Conservation (phyloP, 2,888 invertebrate species). For the Nineta flava region DNA sequence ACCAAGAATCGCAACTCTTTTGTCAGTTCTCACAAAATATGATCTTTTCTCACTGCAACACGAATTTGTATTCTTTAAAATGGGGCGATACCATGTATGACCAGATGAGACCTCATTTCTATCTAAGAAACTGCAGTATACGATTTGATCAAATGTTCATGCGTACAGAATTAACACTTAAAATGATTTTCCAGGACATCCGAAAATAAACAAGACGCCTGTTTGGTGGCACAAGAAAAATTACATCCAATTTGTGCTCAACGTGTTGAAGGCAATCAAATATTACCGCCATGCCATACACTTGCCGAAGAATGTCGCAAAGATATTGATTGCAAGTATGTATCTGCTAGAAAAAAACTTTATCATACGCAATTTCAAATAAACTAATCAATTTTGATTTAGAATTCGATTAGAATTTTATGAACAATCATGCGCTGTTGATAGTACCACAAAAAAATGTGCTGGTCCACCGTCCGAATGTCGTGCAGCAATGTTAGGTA, state of each 20-base stretch:
- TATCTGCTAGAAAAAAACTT: neutral
- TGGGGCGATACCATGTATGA: no score
- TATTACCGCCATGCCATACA: slow-evolving; percentile 69
- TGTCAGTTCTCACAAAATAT: no score
- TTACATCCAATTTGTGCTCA: slow-evolving; percentile 82
- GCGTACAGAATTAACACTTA: neutral
- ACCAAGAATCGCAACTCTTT: no score
- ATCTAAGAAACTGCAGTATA: no score
- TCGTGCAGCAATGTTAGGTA: slow-evolving; percentile 69
- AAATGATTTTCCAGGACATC: slow-evolving; percentile 49
- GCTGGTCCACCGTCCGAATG: slow-evolving; percentile 76
- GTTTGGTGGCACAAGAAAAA: slow-evolving; percentile 78
- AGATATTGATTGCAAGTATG: slow-evolving; percentile 68
- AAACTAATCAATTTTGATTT: slow-evolving; percentile 12
- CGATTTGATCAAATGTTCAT: no score
- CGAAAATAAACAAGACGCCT: slow-evolving; percentile 70
- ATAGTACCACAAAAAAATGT: slow-evolving; percentile 77
- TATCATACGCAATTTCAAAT: neutral
- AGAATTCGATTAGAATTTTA: slow-evolving; percentile 72
- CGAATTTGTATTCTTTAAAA: no score
- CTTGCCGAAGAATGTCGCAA: slow-evolving; percentile 71
- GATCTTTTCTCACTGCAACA: no score
- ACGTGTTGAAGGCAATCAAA: slow-evolving; percentile 39
- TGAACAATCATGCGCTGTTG: slow-evolving; percentile 83
- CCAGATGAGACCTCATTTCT: no score